Conservation (phyloP, 2,888 invertebrate species). For the Tinea semifulvella region DNA sequence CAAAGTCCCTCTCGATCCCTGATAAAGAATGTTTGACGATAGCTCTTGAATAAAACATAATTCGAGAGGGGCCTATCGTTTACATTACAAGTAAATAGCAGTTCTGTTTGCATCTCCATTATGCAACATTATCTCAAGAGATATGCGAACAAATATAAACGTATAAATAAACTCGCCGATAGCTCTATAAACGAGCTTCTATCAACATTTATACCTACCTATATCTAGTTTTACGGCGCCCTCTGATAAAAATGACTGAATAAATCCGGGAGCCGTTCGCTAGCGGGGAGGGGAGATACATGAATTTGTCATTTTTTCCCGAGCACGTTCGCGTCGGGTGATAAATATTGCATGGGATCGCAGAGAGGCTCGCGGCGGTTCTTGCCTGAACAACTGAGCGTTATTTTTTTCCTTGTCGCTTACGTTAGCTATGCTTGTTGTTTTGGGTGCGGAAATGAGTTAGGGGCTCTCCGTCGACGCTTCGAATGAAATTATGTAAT, state of each 20-base stretch:
- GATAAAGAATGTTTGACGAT: constrained; percentile 5
- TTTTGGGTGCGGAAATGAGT: constrained; percentile 47
- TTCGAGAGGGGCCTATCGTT: constrained; percentile 26
- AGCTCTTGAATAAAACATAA: constrained; percentile 13
- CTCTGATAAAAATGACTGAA: constrained; percentile 61
- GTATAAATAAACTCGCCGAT: constrained; percentile 51
- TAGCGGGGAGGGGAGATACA: constrained; percentile 35
- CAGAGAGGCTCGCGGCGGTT: constrained; percentile 44
- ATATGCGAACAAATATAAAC: constrained; percentile 51
- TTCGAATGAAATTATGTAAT: constrained; percentile 58
- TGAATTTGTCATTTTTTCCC: constrained; percentile 66
- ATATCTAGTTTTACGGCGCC: constrained; percentile 42
- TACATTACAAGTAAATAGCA: constrained; percentile 37
- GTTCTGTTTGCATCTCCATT: constrained; percentile 32
- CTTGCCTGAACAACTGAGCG: constrained; percentile 34
- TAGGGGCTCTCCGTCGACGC: constrained; percentile 48
- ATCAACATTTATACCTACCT: constrained; percentile 61
- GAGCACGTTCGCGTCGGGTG: constrained; percentile 59
- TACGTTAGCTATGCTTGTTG: constrained; percentile 43
- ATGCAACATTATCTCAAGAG: constrained; percentile 57
- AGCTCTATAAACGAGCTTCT: constrained; percentile 62
- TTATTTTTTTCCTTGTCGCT: constrained; percentile 45
- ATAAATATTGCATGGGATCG: constrained; percentile 60
- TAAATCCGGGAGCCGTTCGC: constrained; percentile 44
- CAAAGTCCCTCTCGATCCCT: constrained; percentile 1